Base-by-base conservation (phyloP, 2,797 vertebrate species). In the Anomalospiza imberbis region DNA sequence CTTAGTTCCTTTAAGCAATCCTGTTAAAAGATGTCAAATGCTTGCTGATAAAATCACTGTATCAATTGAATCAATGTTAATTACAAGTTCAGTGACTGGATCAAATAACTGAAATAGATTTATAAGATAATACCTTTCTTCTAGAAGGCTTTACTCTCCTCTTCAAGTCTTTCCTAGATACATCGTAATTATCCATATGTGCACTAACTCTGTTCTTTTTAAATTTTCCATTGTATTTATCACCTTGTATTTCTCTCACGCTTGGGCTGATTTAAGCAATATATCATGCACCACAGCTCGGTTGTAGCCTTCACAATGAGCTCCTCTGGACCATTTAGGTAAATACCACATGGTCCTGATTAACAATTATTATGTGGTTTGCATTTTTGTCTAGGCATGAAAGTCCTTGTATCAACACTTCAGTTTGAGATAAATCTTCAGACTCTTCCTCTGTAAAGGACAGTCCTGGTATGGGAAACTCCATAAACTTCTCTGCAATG, bases 351-450 rank as follows among this genome's bases (percentile, higher is more conserved):
- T 75, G 76, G 70, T 89, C 29, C 51, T 86, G 76, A 89, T 94
- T 84, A 94, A 81, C 54, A 74, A 50, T 70, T 94, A 86, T 86
- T 84, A 70, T 88, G 82, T 10, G 36, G 58, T 81, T 94, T 95
- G 87, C 80, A 86, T 91, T 93, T 93, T 92, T 53, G 65, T 85
- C 75, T 48, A 68, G 79, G 79, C 85, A 89, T 68, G 81, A 66
- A 96, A 93, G 58, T 86, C 83, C 70, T 88, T 81, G 47, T 93
- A 94, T 88, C 90, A 96, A 94, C 90, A 91, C 76, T 94, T 94
- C 88, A 78, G 73, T 62, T 72, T 51, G 38, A 91, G 62, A 93
- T 72, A 94, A 88, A 88, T 93, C 85, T 83, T 94, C 29, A 16
- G 66, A 25, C n/a, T 84, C 70, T 75, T 92, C 79, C 51, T 55